phyloP scores from a whole-genome alignment of 1,140 invertebrate genomes.

The Microplitis mediator region DNA sequence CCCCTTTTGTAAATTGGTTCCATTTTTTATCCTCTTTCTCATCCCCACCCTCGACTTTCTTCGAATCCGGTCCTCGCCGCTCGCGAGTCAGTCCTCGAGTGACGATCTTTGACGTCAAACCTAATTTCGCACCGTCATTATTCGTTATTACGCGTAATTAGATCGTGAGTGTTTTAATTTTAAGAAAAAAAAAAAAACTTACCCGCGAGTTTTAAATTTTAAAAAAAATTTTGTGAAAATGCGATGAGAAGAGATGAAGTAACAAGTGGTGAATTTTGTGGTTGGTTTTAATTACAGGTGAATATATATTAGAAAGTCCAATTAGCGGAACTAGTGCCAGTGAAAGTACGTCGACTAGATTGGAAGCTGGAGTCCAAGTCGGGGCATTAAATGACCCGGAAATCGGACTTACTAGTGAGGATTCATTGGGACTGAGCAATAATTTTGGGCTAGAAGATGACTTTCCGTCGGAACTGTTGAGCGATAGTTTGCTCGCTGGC shows the following conservation, averaged over 20 bases:
- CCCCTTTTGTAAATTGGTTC: slow-evolving; percentile 56
- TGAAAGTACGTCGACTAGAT: slow-evolving; percentile 38
- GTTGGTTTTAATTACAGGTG: slow-evolving; percentile 45
- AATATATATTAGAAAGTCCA: slow-evolving; percentile 49
- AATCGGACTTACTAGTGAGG: slow-evolving; percentile 46
- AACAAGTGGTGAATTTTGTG: slow-evolving; percentile 15
- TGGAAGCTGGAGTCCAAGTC: slow-evolving; percentile 43
- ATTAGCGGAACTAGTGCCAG: slow-evolving; percentile 14
- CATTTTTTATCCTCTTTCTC: slow-evolving; percentile 39
- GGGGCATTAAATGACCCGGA: slow-evolving; percentile 52
- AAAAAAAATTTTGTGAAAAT: too few species aligned
- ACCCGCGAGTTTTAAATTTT: too few species aligned
- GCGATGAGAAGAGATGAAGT: not conserved
- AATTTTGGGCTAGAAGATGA: slow-evolving; percentile 57
- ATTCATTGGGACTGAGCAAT: slow-evolving; percentile 54
- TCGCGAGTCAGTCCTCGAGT: not conserved
- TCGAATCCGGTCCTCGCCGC: not conserved
- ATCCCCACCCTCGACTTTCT: not conserved
- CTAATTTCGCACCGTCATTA: not conserved
- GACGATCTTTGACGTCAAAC: not conserved
- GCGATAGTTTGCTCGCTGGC: slow-evolving; percentile 47
- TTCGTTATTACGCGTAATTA: not conserved
- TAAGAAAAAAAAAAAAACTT: too few species aligned
- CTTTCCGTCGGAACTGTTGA: slow-evolving; percentile 55
- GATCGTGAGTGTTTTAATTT: not conserved